A percentile compares a stretch with the other conserved stretches of the same genome.
These are phyloP conservation scores for Scaptomyza hsui DNA, from an alignment of 1,140 invertebrate species.

Conservation along the genomic window DNA sequence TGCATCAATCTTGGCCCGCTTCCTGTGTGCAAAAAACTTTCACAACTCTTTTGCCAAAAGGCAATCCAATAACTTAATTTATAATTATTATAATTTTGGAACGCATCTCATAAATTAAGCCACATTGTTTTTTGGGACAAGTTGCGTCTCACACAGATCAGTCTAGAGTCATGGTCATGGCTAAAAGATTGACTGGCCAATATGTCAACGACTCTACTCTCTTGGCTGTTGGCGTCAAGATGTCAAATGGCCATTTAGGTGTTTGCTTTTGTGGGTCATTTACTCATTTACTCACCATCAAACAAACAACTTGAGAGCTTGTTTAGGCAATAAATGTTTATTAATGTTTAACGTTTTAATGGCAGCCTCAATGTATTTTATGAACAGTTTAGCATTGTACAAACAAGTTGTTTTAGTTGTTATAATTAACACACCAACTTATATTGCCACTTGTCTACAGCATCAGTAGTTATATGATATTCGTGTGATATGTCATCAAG, in stretches of 20 bases:
- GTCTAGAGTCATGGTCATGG: conserved; percentile 67
- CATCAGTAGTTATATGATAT: conserved; percentile 30
- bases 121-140: conserved; percentile 18
- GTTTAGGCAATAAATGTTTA: not conserved
- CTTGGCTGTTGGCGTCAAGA: conserved; percentile 16
- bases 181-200: conserved; percentile 27
- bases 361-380: not conserved
- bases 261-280: conserved; percentile 11
- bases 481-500: conserved; percentile 29
- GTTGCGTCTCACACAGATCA: conserved; percentile 17
- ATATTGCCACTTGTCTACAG: not conserved
- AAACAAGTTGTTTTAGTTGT: not conserved
- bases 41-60: conserved; percentile 51
- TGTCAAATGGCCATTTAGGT: conserved; percentile 28
- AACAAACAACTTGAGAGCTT: not conserved
- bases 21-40: conserved; percentile 69
- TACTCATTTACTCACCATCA: not conserved
- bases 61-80: conserved; percentile 25
- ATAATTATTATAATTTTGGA: conserved; percentile 56
- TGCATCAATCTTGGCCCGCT: conserved; percentile 69
- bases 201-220: conserved; percentile 37
- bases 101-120: conserved; percentile 57
- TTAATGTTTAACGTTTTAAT: not conserved
- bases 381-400: not conserved
- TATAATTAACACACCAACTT: too few species aligned